Evolutionary conservation across 1,140 invertebrate species (phyloP), one percentile per base, ranked within the genome.

Genomic region (Oppia nitens): DNA sequence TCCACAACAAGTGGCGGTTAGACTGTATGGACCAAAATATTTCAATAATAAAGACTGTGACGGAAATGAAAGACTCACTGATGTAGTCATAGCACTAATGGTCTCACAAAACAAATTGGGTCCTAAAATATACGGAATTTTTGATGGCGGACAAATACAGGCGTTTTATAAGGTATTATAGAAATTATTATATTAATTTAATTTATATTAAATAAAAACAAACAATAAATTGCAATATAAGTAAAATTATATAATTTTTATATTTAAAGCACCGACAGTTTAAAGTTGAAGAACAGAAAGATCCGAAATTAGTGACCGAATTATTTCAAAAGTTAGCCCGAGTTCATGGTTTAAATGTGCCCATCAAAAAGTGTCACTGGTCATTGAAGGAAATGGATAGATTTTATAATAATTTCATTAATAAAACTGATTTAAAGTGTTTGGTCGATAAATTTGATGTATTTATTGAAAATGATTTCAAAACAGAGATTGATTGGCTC

Each of bases 251-350:
- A n/a, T n/a, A n/a, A n/a, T n/a, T n/a, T n/a, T n/a, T n/a, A n/a
- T n/a, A n/a, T n/a, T n/a, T n/a, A n/a, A n/a, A 56, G 55, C 55
- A 56, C 26, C 32, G 48, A 49, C 55, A 53, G 48, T 56, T 56
- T 25, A 12, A 2, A 21, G 14, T 24, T 4, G 48, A 56, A 28
- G 12, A 56, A 21, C 55, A 56, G 24, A 23, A 56, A 2, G 29
- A 56, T 28, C 17, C 50, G 9, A 56, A 14, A 56, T 28, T 56
- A 45, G 9, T 56, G 12, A 53, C 14, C 26, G 14, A 49, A n/a
- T 20, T 56, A 14, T 29, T 45, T 2, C 3, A 56, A 11, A 3
- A 2, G 6, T 3, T 56, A 21, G 55, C 55, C 12, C 21, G 48
- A n/a, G 11, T 56, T 56, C 50, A 56, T 28, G 11, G 21, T 56